A percentile compares a stretch with the other conserved stretches of the same genome.
phyloP scores from a whole-genome alignment of 30 jellyfish, hydroid and myxozoan genomes.

The Hydra vulgaris region DNA sequence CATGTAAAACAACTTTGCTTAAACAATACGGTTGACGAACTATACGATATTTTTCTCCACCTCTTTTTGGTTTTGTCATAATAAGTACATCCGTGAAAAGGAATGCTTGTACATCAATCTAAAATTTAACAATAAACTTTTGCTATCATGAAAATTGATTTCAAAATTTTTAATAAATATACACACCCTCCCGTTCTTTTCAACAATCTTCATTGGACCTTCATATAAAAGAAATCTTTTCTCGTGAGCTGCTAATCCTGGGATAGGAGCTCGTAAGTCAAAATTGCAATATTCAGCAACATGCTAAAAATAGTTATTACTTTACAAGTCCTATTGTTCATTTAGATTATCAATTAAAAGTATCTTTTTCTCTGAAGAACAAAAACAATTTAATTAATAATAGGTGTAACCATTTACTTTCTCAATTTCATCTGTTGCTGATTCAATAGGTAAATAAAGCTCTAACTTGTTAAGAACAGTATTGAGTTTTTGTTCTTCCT shows the following conservation, averaged over 20 bases:
- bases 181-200: conserved; percentile 86
- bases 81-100: conserved; percentile 77
- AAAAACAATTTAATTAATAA: too few relatives aligned
- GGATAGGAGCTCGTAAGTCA: conserved; percentile 60
- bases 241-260: conserved; percentile 67
- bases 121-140: too few relatives aligned
- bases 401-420: conserved; percentile 36
- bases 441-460: conserved; percentile 66
- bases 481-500: conserved; percentile 65
- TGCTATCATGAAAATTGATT: too few relatives aligned
- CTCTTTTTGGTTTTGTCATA: conserved; percentile 68
- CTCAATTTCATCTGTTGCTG: conserved; percentile 80
- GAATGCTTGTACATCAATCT: conserved; percentile 81
- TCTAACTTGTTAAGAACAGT: conserved; percentile 60
- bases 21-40: conserved; percentile 75
- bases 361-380: too few relatives aligned
- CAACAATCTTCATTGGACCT: conserved; percentile 78
- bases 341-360: too few relatives aligned
- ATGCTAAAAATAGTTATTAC: conserved; percentile 44
- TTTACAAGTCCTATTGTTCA: too few relatives aligned
- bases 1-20: conserved; percentile 49
- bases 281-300: conserved; percentile 42
- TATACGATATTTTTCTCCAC: conserved; percentile 61
- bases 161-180: too few relatives aligned
- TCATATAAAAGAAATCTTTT: conserved; percentile 74